phyloP scores from a whole-genome alignment of 2,113 vertebrate species.

The Serilophus lunatus region DNA sequence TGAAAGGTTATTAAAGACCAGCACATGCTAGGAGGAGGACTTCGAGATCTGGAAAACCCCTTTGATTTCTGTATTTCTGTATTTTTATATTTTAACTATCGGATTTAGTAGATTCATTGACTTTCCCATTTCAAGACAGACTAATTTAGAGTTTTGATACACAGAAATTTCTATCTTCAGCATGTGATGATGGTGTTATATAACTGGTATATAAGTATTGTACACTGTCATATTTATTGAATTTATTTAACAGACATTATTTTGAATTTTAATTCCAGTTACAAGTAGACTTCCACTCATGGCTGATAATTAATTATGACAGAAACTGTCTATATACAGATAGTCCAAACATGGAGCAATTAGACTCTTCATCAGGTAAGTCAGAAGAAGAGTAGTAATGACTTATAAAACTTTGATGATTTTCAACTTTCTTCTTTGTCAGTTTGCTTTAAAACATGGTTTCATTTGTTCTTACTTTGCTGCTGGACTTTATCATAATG shows the following conservation, averaged over 20 bases:
- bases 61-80: background rate
- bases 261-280: background rate
- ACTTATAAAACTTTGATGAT: background rate
- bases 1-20: background rate
- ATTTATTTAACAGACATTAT: background rate
- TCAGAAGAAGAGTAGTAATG: background rate
- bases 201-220: background rate
- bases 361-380: background rate
- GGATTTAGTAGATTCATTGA: background rate
- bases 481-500: background rate
- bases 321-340: background rate
- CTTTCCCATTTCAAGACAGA: background rate
- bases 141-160: background rate
- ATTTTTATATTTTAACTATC: background rate
- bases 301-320: background rate
- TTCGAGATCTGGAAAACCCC: background rate
- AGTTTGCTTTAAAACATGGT: background rate
- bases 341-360: background rate
- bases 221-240: background rate
- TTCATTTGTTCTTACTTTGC: background rate
- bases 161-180: background rate
- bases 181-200: background rate
- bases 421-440: background rate
- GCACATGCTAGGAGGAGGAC: too few relatives aligned
- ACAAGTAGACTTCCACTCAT: background rate